A percentile compares a stretch with the other conserved stretches of the same genome.
These are phyloP conservation scores for Eupleurogrammus muticus DNA, from an alignment of 2,797 vertebrate genomes.

Conservation along the genomic window DNA sequence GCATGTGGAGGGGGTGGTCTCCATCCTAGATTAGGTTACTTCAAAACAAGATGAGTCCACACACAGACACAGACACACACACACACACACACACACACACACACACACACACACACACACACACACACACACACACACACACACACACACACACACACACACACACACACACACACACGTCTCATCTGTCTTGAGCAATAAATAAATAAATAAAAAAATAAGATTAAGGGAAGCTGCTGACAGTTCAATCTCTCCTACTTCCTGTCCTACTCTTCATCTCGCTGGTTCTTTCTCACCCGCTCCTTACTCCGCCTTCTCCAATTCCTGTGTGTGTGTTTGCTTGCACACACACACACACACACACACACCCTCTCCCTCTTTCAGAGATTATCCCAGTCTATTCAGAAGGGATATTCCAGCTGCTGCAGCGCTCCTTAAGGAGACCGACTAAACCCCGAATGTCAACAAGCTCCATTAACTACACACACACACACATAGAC, in stretches of 20 bases:
- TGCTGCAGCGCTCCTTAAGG: constrained; percentile 53
- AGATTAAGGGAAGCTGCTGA: constrained; percentile 65
- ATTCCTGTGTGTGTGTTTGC: constrained; percentile 8
- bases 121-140: constrained; percentile 24
- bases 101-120: constrained; percentile 7
- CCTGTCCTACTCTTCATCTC: constrained; percentile 37
- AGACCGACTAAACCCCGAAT: constrained; percentile 53
- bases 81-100: neutral
- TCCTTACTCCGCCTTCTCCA: constrained; percentile 30
- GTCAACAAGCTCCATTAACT: constrained; percentile 50
- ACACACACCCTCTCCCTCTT: too few relatives aligned
- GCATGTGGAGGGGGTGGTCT: constrained; percentile 24
- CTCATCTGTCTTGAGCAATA: constrained; percentile 60
- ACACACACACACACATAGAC: constrained; percentile 9
- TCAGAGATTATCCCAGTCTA: constrained; percentile 65
- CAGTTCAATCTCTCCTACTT: constrained; percentile 61
- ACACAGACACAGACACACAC: constrained; percentile 3
- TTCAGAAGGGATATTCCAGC: constrained; percentile 65
- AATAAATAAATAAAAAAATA: constrained; percentile 35
- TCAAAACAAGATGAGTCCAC: constrained; percentile 66
- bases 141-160: constrained; percentile 30
- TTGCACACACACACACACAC: neutral
- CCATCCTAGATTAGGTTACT: constrained; percentile 69
- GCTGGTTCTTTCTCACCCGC: constrained; percentile 33
- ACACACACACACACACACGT: constrained; percentile 24